Base-by-base conservation (phyloP, 2,113 vertebrate species). In the Coreoperca whiteheadi region DNA sequence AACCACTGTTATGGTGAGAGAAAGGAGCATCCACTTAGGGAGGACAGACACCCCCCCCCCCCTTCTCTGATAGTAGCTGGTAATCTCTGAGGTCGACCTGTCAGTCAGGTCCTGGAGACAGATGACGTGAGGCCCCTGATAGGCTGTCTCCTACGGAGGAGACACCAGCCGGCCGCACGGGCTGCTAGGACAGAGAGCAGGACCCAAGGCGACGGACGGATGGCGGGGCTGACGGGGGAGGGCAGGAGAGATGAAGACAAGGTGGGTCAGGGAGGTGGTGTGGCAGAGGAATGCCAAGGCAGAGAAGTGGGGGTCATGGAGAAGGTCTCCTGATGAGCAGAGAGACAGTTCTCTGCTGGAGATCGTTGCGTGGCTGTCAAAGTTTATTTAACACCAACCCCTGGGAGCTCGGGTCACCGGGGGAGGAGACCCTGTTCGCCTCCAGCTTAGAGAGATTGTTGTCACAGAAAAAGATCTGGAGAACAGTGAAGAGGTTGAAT, bases 41-140 rank as follows among this genome's bases (percentile, higher is more conserved):
- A 87, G 87, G 84, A 84, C 79, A 92, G 82, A 85, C 83, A 54
- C 56, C 32, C 77, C 48, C 79, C 30, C 39, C 56, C 50, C 28
- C 4, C 16, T 56, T 30, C 39, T 66, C 83, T 87, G 91, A 93
- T 94, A 94, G 88, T 72, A 88, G 86, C 81, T 6, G 78, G 83
- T 94, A 94, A 94, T 94, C 94, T 93, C 70, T 77, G 84, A 93
- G 91, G 91, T 90, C 75, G 84, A 84, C 90, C 90, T 88, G 91
- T 91, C 91, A 92, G 88, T 89, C 84, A 82, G 77, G 86, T 74
- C 87, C 77, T 65, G 83, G 89, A 95, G 94, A 95, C 92, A 76
- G 90, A 94, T 94, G 93, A 94, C 89, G 93, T 93, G 92, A 90
- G 84, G 91, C 86, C 85, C 87, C 91, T 91, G 94, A 94, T 94